Evolutionary conservation across 92 coral and sea anemone species (phyloP), one percentile per base, ranked within the genome.

Genomic region (Plumapathes pennacea): DNA sequence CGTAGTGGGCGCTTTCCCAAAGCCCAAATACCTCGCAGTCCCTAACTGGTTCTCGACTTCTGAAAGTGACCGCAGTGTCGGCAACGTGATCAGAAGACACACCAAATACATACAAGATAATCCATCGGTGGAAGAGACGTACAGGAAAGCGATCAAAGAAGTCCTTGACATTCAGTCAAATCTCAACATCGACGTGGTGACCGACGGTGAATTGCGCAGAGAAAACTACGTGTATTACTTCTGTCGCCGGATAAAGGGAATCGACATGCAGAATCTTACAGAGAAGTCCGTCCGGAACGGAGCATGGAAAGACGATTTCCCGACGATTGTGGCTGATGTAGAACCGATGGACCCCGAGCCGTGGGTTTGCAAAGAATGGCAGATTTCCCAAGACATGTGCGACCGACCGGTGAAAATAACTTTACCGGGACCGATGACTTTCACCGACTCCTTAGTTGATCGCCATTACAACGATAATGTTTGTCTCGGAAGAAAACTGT

Each of bases 141-240:
- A n/a, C n/a, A n/a, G n/a, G n/a, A n/a, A 72, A 33, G 80, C 80
- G 53, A 72, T 64, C 17, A 39, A 54, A 29, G 72, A 72, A 52
- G 46, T 72, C 21, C 63, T 72, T 18, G 29, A 74, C 11, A 28
- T 54, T 32, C 81, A 74, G 47, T 17, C 28, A 7, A 59, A 54
- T 19, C 43, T 74, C 45, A 73, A 73, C 17, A 64, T 74, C 23
- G 81, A 74, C 42, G 26, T 74, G 36, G 39, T 64, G 11, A 74
- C 81, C 6, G 81, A 74, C 32, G 81, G 81, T 11, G 81, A 74
- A 47, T 20, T 74, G 26, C 62, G 67, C 14, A 43, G 81, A 32
- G 81, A 74, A 17, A 61, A 66, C 18, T 74, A 74, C 32, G 30
- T 74, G 2, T 51, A 38, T 20, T 42, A 74, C 51, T 64, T 63